Evolutionary conservation across 2,888 invertebrate genomes (phyloP).

Genomic region (Vandiemenella viatica): DNA sequence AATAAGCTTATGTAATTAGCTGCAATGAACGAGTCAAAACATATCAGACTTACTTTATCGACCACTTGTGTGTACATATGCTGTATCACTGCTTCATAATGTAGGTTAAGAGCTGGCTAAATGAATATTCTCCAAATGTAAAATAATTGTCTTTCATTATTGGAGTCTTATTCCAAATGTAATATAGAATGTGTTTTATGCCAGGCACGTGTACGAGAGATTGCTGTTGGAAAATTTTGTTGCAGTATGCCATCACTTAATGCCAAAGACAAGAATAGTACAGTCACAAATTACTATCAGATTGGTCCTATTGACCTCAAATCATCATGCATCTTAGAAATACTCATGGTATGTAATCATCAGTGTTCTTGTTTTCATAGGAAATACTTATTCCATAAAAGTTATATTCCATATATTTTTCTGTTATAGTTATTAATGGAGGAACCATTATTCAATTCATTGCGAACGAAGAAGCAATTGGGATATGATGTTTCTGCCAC

Average conservation of each 20-base stretch:
- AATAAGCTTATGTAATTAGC: too few relatives aligned
- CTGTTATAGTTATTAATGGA: slow-evolving; percentile 51
- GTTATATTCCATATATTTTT: background rate
- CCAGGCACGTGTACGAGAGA: slow-evolving; percentile 42
- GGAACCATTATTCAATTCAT: slow-evolving; percentile 71
- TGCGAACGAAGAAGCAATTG: slow-evolving; percentile 78
- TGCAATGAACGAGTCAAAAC: too few relatives aligned
- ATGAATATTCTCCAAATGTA: too few relatives aligned
- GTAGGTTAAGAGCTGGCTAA: too few relatives aligned
- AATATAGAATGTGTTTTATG: too few relatives aligned
- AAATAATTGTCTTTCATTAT: too few relatives aligned
- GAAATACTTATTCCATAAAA: background rate
- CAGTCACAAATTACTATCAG: slow-evolving; percentile 79
- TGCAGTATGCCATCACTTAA: slow-evolving; percentile 57
- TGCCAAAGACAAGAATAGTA: slow-evolving; percentile 57
- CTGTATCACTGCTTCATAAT: too few relatives aligned
- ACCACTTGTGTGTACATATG: too few relatives aligned
- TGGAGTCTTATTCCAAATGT: too few relatives aligned
- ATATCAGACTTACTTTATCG: too few relatives aligned
- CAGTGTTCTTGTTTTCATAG: background rate
- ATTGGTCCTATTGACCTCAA: slow-evolving; percentile 44
- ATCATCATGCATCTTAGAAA: slow-evolving; percentile 46
- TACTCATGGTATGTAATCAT: slow-evolving; percentile 47
- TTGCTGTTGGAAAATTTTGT: slow-evolving; percentile 51
- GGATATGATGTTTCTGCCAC: slow-evolving; percentile 70